phyloP scores from a whole-genome alignment of 2,797 vertebrate species.

The Discoglossus pictus region DNA sequence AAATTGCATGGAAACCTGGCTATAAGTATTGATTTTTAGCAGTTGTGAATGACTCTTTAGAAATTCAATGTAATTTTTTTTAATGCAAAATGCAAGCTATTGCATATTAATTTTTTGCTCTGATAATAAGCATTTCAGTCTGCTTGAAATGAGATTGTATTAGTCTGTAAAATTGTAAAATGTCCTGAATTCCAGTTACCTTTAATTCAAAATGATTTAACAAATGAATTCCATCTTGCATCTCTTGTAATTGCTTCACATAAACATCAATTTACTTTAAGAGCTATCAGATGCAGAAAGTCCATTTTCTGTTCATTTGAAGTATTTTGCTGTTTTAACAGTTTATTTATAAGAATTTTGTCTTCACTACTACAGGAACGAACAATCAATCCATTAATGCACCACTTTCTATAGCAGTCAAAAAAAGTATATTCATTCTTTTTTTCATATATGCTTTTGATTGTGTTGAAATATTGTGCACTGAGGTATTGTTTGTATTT shows the following conservation, averaged over 20 bases:
- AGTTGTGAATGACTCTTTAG: no score
- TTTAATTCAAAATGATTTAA: constrained; percentile 29
- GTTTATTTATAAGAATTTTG: constrained; percentile 37
- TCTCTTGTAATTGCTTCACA: constrained; percentile 32
- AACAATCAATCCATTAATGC: constrained; percentile 12
- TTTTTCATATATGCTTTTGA: no score
- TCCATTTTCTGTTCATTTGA: constrained; percentile 32
- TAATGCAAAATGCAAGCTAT: no score
- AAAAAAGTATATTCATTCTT: no score
- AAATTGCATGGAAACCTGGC: no score
- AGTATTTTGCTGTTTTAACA: constrained; percentile 31
- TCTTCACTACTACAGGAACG: constrained; percentile 34
- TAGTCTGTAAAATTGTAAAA: background rate
- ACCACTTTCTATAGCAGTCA: no score
- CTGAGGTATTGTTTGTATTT: no score
- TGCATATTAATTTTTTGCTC: no score
- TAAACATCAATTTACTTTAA: constrained; percentile 50
- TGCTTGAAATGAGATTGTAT: background rate
- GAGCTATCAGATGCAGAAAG: constrained; percentile 44
- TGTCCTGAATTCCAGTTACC: constrained; percentile 12
- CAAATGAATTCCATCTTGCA: constrained; percentile 15
- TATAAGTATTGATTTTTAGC: no score
- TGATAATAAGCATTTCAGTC: no score
- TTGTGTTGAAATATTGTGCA: no score
- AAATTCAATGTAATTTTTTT: no score